Base-by-base conservation (phyloP, 2,888 invertebrate species). In the Rhorus exstirpatorius region DNA sequence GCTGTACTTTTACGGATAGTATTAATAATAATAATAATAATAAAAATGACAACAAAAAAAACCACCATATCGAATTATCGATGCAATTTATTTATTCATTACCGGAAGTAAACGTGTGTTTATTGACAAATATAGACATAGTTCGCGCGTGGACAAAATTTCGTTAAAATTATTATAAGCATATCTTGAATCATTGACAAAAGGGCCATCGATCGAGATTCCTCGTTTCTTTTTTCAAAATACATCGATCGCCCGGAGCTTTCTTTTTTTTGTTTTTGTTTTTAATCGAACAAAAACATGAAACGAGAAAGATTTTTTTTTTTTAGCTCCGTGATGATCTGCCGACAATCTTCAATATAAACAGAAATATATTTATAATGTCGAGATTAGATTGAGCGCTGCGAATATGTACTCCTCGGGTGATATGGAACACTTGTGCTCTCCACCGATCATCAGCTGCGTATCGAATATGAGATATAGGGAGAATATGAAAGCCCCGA, bases 321-420 rank as follows among this genome's bases (percentile, higher is more conserved):
- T n/a, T n/a, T n/a, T 94, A 94, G 88, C 94, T 93, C 79, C 93
- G 90, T 3, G 94, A 87, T 46, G 93, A 93, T 0, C n/a, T n/a
- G n/a, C 96, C 96, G 87, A 97, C 95, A 80, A 98, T 96, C 4
- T 96, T 95, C 78, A 98, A 94, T 87, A 98, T 96, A 93, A 97
- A 97, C 87, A 98, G 92, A 95, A 98, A 98, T 87, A 98, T 96
- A 92, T 98, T 97, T 88, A 98, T 94, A 84, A 98, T 95, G 91
- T 98, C 98, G 87, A 98, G 93, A 89, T 98, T 98, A 98, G 94
- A 92, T 97, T 98, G 65, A 98, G 94, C 0, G 98, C 97, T 0
- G 98, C 98, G 91, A 98, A 98, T 87, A 98, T 97, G 93, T 98
- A 98, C 90, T 98, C 98, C 92, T 98, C 98, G 0, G 98, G 98